Percentiles rank a stretch among this genome's conserved stretches.
These are phyloP conservation scores for Dasyprocta punctata DNA, from an alignment of 2,113 vertebrate species.

Conservation along the genomic window DNA sequence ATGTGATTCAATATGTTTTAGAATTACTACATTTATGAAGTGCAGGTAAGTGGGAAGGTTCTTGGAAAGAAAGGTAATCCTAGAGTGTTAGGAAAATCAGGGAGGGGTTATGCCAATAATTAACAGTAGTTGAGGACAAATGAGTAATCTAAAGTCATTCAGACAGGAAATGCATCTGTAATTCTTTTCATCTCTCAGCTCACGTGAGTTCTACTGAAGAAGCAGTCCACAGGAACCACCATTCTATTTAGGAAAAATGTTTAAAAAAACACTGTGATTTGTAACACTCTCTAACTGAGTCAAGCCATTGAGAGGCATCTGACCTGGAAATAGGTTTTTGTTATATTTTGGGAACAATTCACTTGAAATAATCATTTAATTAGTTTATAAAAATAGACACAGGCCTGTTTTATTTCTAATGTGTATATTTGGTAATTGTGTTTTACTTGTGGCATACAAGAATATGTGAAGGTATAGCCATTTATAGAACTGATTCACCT, in stretches of 20 bases:
- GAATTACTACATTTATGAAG: background rate
- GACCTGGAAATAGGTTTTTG: background rate
- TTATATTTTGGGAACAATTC: background rate
- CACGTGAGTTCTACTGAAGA: background rate
- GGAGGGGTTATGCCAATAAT: background rate
- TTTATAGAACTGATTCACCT: background rate
- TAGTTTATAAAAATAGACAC: background rate
- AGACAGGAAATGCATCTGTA: background rate
- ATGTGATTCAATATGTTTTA: background rate
- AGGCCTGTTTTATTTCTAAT: background rate
- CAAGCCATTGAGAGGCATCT: background rate
- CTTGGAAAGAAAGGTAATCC: background rate
- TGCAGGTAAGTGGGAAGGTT: background rate
- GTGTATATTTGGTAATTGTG: background rate
- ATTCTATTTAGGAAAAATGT: background rate
- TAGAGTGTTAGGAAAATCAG: background rate
- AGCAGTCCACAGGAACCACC: background rate
- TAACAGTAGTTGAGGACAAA: background rate
- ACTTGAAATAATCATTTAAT: background rate
- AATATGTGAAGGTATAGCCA: background rate
- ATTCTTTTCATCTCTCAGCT: background rate
- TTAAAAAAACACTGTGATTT: background rate
- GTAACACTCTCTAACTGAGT: background rate
- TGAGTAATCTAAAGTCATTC: background rate
- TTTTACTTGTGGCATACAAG: background rate